These are phyloP conservation scores for Caenorhabditis parvicauda DNA, from an alignment of 2,888 invertebrate species.

Conservation along the genomic window DNA sequence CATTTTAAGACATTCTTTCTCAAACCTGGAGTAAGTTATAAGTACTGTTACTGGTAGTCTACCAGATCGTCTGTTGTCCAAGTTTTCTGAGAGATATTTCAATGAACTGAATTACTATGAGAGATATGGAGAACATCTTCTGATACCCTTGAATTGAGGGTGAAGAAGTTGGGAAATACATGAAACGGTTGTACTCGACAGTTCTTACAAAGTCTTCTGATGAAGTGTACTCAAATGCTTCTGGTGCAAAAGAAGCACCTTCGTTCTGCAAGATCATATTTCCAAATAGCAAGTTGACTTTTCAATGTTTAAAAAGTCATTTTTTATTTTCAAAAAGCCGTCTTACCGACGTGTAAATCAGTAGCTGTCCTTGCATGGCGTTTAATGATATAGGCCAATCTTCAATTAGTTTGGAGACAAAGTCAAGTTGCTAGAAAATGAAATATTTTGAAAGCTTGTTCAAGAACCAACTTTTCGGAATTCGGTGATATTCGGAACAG, in stretches of 20 bases:
- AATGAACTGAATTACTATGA: constrained; percentile 5
- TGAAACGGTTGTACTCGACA: too few species aligned
- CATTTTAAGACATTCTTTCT: neutral
- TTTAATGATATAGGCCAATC: constrained; percentile 24
- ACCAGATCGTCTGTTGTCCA: constrained; percentile 3
- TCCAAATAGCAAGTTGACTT: neutral
- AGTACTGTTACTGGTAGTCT: constrained; percentile 10
- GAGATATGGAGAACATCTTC: neutral
- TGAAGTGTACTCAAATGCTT: too few species aligned
- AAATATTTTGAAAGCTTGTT: neutral
- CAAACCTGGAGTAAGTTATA: constrained; percentile 20
- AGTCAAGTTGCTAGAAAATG: constrained; percentile 19
- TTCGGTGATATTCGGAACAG: constrained; percentile 15
- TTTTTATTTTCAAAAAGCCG: too few species aligned
- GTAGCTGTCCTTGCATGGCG: constrained; percentile 20
- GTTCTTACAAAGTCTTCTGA: too few species aligned
- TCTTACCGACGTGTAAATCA: too few species aligned
- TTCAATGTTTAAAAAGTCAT: too few species aligned
- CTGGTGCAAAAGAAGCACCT: too few species aligned
- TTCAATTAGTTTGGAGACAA: constrained; percentile 17
- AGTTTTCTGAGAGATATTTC: constrained; percentile 5
- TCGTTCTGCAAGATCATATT: too few species aligned
- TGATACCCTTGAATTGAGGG: neutral
- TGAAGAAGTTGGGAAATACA: neutral
- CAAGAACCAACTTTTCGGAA: constrained; percentile 7